Evolutionary conservation across 2,888 invertebrate species (phyloP).

Genomic region (Eremobia ochroleuca): DNA sequence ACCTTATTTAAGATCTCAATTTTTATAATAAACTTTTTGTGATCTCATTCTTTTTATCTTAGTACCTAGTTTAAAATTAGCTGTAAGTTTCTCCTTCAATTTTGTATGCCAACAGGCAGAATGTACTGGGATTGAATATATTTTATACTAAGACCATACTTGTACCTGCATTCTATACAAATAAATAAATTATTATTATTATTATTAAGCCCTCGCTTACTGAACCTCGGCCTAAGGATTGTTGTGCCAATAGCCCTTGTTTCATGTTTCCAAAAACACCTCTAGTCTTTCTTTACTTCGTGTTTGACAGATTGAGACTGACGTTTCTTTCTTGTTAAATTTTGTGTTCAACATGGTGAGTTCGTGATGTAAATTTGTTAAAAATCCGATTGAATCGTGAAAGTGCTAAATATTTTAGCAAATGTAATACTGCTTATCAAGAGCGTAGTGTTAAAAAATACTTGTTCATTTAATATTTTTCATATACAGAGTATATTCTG

Average conservation of each 20-base stretch:
- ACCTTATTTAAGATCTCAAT: too few species aligned
- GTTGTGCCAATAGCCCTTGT: slow-evolving; percentile 11
- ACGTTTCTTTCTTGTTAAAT: slow-evolving; percentile 82
- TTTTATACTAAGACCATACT: too few species aligned
- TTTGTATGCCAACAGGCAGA: too few species aligned
- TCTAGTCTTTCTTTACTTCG: not conserved
- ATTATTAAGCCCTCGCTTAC: too few species aligned
- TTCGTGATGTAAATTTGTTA: slow-evolving; percentile 66
- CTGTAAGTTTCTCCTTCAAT: too few species aligned
- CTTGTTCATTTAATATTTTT: slow-evolving; percentile 49
- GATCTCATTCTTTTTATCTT: too few species aligned
- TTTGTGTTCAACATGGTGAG: slow-evolving; percentile 89
- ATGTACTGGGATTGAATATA: too few species aligned
- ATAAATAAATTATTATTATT: too few species aligned
- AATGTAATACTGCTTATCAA: not conserved
- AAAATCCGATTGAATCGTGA: slow-evolving; percentile 81
- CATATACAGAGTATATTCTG: not conserved
- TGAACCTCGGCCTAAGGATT: not conserved
- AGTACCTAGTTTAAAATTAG: too few species aligned
- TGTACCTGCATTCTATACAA: too few species aligned
- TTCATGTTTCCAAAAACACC: not conserved
- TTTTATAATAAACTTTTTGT: too few species aligned
- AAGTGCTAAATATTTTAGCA: slow-evolving; percentile 36
- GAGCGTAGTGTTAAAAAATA: not conserved
- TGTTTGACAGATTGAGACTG: slow-evolving; percentile 21